These are phyloP conservation scores for Chrysolina americana DNA, from an alignment of 2,888 invertebrate genomes.

Conservation along the genomic window DNA sequence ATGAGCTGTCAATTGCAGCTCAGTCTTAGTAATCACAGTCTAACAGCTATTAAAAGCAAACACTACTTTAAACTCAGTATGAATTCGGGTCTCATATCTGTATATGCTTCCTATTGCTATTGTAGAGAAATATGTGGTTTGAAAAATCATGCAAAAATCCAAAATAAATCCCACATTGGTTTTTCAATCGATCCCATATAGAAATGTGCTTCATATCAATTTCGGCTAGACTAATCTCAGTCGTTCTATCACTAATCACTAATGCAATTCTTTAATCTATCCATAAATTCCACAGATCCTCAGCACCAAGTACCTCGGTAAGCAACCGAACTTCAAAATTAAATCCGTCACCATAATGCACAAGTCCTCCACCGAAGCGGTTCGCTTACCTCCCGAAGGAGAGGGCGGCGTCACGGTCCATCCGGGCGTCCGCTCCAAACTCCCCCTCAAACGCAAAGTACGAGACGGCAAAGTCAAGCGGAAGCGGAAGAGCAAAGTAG, in stretches of 20 bases:
- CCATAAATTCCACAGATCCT: slow-evolving; percentile 74
- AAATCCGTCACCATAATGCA: slow-evolving; percentile 92
- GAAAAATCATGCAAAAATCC: too few species aligned
- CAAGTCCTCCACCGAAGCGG: slow-evolving; percentile 91
- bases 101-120: too few species aligned
- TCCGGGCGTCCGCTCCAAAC: slow-evolving; percentile 88
- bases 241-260: too few species aligned
- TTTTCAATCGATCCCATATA: not conserved
- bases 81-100: too few species aligned
- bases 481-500: slow-evolving; percentile 62
- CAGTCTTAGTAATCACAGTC: too few species aligned
- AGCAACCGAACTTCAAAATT: slow-evolving; percentile 84
- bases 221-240: not conserved
- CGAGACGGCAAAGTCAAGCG: slow-evolving; percentile 74
- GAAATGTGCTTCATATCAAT: not conserved
- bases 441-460: slow-evolving; percentile 90
- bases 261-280: not conserved
- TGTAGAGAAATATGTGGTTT: too few species aligned
- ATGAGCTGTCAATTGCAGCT: too few species aligned
- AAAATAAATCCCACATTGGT: not conserved
- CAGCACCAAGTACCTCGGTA: slow-evolving; percentile 86
- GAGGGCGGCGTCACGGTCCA: slow-evolving; percentile 86
- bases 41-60: too few species aligned
- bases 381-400: slow-evolving; percentile 81
- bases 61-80: too few species aligned